These are phyloP conservation scores for Mythimna vitellina DNA, from an alignment of 2,888 invertebrate species.

Conservation along the genomic window DNA sequence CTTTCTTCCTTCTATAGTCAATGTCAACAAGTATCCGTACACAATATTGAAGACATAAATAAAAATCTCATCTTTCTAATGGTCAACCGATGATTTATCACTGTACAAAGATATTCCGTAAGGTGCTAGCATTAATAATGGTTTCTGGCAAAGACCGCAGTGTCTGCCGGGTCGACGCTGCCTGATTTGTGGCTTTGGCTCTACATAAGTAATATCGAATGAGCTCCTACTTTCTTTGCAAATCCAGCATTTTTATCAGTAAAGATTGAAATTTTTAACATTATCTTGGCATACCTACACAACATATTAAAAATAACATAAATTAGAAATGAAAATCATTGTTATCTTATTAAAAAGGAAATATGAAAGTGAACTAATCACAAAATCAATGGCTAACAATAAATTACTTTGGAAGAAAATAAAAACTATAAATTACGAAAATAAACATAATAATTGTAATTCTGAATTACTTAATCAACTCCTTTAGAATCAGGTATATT, in stretches of 20 bases:
- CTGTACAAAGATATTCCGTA: background rate
- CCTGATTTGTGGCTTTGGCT: slow-evolving; percentile 13
- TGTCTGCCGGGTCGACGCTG: background rate
- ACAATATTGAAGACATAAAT: background rate
- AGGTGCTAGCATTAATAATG: background rate
- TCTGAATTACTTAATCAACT: too few relatives aligned
- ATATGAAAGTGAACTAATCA: too few relatives aligned
- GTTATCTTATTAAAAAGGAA: too few relatives aligned
- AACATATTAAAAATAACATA: too few relatives aligned
- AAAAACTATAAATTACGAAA: too few relatives aligned
- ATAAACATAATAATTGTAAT: too few relatives aligned
- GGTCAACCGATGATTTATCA: slow-evolving; percentile 3
- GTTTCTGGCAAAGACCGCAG: slow-evolving; percentile 1
- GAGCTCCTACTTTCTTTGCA: background rate
- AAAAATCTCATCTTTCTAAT: background rate
- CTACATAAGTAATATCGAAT: slow-evolving; percentile 5
- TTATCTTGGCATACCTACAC: background rate
- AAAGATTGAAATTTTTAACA: background rate
- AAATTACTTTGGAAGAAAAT: too few relatives aligned
- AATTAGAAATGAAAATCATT: too few relatives aligned
- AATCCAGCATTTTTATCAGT: background rate
- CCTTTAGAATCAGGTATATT: too few relatives aligned
- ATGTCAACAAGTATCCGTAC: background rate
- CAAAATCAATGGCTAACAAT: too few relatives aligned
- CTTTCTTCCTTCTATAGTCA: too few relatives aligned